Base-by-base conservation (phyloP, 2,797 vertebrate species). In the Myripristis murdjan region DNA sequence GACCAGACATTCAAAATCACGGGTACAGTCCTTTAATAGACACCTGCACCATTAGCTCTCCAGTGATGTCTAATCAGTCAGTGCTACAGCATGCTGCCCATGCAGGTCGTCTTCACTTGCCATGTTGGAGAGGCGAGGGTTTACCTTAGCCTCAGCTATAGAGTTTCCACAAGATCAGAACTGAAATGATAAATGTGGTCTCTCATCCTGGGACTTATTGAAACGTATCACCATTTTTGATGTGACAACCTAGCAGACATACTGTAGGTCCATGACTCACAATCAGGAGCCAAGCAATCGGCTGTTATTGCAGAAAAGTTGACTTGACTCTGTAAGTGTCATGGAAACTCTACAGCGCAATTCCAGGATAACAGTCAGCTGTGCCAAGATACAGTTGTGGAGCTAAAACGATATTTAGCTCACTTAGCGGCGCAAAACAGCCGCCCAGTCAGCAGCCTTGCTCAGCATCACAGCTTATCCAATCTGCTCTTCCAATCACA, bases 161-260 rank as follows among this genome's bases (percentile, higher is more conserved):
- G 85, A 89, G 86, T 81, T 91, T 93, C 90, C 89, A 88, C 73
- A 90, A 79, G 65, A 69, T 43, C 47, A 81, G 61, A 76, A 46
- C 24, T 55, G 41, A 47, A 26, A n/a, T 15, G 20, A 59, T 51
- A 56, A 76, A 67, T 48, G 8, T 16, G 35, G 7, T 63, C 53
- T n/a, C 24, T 70, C 41, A 64, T 55, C 26, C 7, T 41, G 14
- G 33, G 31, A 61, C 41, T 49, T 22, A 47, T 16, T 44, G 43
- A 18, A 18, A 44, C 15, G 14, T 39, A 3, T 11, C 14, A 37
- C 10, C 37, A 39, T 12, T 39, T 14, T 11, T 39, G 37, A 39
- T 15, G 37, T 39, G 37, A 3, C 37, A 39, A 39, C 37, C 12
- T 39, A 39, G 12, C 37, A 39, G 12, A 39, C 12, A 14, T 1